phyloP scores from a whole-genome alignment of 2,797 vertebrate genomes.

The Pelobates cultripes region DNA sequence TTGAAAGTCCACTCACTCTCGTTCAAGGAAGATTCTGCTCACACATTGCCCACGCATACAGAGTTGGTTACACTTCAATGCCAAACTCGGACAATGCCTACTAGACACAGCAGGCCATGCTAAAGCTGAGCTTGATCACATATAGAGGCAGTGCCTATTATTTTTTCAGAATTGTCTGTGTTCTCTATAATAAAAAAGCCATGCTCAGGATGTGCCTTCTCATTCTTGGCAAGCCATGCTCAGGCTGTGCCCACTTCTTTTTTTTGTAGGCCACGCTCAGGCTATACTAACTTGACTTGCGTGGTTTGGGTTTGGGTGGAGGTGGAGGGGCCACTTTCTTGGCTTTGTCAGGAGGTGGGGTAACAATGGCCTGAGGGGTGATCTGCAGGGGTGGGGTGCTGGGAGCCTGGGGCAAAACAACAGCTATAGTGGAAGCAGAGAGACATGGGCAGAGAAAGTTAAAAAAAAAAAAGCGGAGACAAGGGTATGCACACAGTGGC shows the following conservation, averaged over 20 bases:
- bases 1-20: not conserved
- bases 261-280: conserved; percentile 39
- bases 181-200: conserved; percentile 28
- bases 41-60: not conserved
- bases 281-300: conserved; percentile 86
- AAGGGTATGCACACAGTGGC: not conserved
- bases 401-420: conserved; percentile 33
- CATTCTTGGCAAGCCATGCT: conserved; percentile 55
- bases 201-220: conserved; percentile 47
- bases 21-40: not conserved
- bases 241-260: conserved; percentile 59
- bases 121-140: not conserved
- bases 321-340: conserved; percentile 79
- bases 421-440: conserved; percentile 44
- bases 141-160: not conserved
- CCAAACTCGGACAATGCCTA: conserved; percentile 14
- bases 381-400: conserved; percentile 70
- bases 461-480: conserved; percentile 9
- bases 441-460: conserved; percentile 33
- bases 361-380: conserved; percentile 76
- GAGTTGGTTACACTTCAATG: not conserved
- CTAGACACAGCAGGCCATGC: conserved; percentile 46
- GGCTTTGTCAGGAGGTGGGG: conserved; percentile 77
- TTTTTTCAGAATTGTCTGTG: not conserved
- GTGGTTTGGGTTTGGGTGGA: conserved; percentile 81